These are phyloP conservation scores for Cosmia trapezina DNA, from an alignment of 2,888 invertebrate species.

Conservation along the genomic window DNA sequence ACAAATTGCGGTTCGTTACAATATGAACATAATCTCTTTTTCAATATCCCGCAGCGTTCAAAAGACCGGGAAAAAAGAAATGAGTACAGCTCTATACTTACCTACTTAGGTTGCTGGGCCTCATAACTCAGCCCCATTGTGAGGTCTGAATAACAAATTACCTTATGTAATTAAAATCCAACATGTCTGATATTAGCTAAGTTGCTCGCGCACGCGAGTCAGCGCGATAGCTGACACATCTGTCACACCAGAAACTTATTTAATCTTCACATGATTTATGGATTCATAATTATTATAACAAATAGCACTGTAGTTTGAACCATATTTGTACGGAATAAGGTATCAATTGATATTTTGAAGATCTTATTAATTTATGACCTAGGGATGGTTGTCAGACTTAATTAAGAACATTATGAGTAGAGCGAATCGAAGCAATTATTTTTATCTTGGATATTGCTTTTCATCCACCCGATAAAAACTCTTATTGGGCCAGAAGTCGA, in stretches of 20 bases:
- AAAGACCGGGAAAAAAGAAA: background rate
- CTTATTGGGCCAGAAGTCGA: background rate
- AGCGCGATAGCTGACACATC: constrained; percentile 14
- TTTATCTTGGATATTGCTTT: background rate
- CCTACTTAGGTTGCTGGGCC: too few species aligned
- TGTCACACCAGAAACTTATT: constrained; percentile 17
- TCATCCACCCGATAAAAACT: background rate
- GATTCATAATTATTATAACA: background rate
- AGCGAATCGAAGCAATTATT: background rate
- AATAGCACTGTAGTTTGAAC: constrained; percentile 1
- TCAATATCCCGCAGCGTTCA: constrained; percentile 4
- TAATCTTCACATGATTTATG: constrained; percentile 27
- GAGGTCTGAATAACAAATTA: background rate
- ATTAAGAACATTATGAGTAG: background rate
- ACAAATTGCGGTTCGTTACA: too few species aligned
- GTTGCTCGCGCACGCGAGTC: background rate
- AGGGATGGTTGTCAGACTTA: background rate
- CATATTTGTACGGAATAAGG: background rate
- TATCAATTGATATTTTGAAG: background rate
- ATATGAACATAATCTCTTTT: background rate
- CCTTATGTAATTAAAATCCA: background rate
- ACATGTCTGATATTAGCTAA: constrained; percentile 28
- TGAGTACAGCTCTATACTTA: background rate
- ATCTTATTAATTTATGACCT: background rate
- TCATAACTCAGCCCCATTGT: background rate